These are phyloP conservation scores for Alethe diademata DNA, from an alignment of 2,113 vertebrate species.

Conservation along the genomic window DNA sequence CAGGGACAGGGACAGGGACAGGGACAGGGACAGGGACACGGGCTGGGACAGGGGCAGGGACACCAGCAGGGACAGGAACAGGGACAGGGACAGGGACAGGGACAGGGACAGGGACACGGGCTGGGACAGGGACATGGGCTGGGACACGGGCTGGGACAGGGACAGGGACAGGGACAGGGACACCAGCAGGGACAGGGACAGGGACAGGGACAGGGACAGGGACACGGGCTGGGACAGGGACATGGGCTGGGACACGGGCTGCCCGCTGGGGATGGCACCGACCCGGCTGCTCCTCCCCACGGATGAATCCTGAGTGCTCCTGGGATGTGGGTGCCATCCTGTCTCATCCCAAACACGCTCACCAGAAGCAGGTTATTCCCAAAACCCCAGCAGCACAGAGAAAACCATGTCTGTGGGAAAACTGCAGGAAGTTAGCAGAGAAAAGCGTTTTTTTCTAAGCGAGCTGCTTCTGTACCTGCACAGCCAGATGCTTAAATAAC, in stretches of 20 bases:
- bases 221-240: not conserved
- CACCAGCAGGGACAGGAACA: not conserved
- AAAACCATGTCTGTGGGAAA: not conserved
- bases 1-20: not conserved
- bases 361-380: not conserved
- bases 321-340: not conserved
- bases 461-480: not conserved
- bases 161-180: too few species aligned
- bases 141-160: too few species aligned
- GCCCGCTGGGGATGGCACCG: fast-evolving
- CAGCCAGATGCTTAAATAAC: not conserved
- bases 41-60: too few species aligned
- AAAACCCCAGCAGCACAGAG: not conserved
- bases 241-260: not conserved
- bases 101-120: not conserved
- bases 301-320: not conserved
- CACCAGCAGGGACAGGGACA: too few species aligned
- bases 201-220: too few species aligned
- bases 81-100: not conserved
- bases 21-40: not conserved
- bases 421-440: not conserved
- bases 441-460: not conserved
- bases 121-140: not conserved
- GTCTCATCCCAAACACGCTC: not conserved
- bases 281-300: fast-evolving